phyloP scores from a whole-genome alignment of 2,113 vertebrate genomes.

The Apus apus region DNA sequence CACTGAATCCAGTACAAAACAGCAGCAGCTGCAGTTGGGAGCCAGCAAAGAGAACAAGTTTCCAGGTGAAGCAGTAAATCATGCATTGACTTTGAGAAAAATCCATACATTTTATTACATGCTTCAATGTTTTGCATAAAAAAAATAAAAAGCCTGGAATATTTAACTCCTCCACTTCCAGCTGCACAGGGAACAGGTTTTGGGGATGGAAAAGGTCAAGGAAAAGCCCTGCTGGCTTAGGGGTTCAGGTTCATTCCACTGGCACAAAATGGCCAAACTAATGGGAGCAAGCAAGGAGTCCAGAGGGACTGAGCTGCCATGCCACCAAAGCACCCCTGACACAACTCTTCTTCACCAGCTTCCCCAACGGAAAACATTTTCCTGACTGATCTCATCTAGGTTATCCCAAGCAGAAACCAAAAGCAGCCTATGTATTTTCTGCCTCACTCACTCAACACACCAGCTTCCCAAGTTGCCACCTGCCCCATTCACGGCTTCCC shows the following conservation, averaged over 20 bases:
- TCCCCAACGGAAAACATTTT: background rate
- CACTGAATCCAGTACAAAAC: background rate
- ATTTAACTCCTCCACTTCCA: background rate
- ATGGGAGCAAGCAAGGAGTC: accelerated
- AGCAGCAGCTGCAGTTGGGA: background rate
- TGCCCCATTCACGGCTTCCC: background rate
- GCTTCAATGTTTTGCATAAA: background rate
- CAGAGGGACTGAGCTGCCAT: background rate
- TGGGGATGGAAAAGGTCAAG: background rate
- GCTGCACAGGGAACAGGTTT: background rate
- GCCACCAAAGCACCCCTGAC: background rate
- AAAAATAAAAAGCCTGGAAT: background rate
- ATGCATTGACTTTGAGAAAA: background rate
- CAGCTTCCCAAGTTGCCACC: accelerated
- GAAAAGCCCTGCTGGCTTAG: background rate
- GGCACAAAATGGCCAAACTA: background rate
- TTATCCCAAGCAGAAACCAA: background rate
- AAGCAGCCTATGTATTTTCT: background rate
- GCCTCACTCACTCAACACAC: accelerated
- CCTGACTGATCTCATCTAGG: background rate
- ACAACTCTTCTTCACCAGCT: accelerated
- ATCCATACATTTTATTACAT: background rate
- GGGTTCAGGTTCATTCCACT: background rate
- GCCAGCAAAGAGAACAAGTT: background rate
- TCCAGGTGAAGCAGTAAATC: background rate